These are phyloP conservation scores for Seriola aureovittata DNA, from an alignment of 2,113 vertebrate genomes.

Conservation along the genomic window DNA sequence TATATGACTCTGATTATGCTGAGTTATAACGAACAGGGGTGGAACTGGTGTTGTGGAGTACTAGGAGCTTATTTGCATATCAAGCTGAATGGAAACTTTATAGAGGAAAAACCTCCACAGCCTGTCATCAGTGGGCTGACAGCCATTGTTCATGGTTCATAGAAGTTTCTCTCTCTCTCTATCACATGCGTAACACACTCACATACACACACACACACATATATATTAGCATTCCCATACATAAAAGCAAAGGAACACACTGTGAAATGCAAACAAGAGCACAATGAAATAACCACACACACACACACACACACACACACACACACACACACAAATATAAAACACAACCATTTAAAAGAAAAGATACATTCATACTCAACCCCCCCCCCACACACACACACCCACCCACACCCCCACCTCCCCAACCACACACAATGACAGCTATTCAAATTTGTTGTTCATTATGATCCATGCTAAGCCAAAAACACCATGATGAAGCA, in stretches of 20 bases:
- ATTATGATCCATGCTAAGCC: constrained; percentile 69
- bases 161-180: constrained; percentile 32
- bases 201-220: not conserved
- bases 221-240: not conserved
- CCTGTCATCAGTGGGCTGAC: constrained; percentile 56
- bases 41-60: constrained; percentile 14
- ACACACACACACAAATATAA: constrained; percentile 8
- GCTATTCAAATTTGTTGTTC: constrained; percentile 68
- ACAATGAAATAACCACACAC: constrained; percentile 21
- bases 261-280: constrained; percentile 34
- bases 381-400: not conserved
- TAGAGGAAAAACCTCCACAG: constrained; percentile 55
- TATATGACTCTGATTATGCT: constrained; percentile 17
- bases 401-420: not conserved
- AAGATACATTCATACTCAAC: constrained; percentile 24
- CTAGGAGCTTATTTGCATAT: constrained; percentile 53
- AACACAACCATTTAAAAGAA: constrained; percentile 32
- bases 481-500: constrained; percentile 71
- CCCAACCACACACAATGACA: constrained; percentile 33
- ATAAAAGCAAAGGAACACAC: not conserved
- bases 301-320: not conserved
- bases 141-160: constrained; percentile 59
- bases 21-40: constrained; percentile 24
- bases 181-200: not conserved
- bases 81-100: constrained; percentile 44